Evolutionary conservation across 2,888 invertebrate genomes (phyloP).

Genomic region (Seladonia tumulorum): DNA sequence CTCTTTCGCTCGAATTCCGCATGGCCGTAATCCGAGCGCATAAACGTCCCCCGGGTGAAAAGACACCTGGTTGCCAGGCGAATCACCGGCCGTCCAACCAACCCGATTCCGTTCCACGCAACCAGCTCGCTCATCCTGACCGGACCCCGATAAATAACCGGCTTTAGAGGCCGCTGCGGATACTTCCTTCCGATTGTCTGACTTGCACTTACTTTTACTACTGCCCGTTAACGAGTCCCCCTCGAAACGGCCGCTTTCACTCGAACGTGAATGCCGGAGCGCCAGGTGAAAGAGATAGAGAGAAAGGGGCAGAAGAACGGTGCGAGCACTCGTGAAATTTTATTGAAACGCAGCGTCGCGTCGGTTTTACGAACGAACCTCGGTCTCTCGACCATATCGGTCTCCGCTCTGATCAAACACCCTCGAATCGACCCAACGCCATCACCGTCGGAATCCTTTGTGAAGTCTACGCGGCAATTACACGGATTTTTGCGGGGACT

Average conservation of each 20-base stretch:
- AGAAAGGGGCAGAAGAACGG: neutral
- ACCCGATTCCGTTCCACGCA: constrained; percentile 12
- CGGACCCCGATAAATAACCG: constrained; percentile 63
- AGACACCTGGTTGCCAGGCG: constrained; percentile 23
- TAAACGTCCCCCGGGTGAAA: constrained; percentile 58
- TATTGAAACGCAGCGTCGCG: constrained; percentile 32
- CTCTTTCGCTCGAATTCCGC: constrained; percentile 66
- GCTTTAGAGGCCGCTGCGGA: constrained; percentile 50
- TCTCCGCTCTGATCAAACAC: constrained; percentile 16
- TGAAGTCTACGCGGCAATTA: neutral
- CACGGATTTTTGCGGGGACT: neutral
- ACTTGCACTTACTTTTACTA: constrained; percentile 55
- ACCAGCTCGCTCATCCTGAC: constrained; percentile 9
- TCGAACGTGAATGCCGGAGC: neutral
- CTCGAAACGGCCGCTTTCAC: neutral
- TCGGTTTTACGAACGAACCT: constrained; percentile 11
- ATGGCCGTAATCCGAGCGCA: constrained; percentile 63
- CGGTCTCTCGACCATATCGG: neutral
- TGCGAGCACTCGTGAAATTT: constrained; percentile 43
- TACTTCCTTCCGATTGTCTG: constrained; percentile 64
- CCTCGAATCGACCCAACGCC: neutral
- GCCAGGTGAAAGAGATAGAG: neutral
- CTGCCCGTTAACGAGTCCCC: constrained; percentile 52
- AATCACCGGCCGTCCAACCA: constrained; percentile 14
- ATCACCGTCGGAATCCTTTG: neutral